Base-by-base conservation (phyloP, 2,113 vertebrate species). In the Riparia riparia region DNA sequence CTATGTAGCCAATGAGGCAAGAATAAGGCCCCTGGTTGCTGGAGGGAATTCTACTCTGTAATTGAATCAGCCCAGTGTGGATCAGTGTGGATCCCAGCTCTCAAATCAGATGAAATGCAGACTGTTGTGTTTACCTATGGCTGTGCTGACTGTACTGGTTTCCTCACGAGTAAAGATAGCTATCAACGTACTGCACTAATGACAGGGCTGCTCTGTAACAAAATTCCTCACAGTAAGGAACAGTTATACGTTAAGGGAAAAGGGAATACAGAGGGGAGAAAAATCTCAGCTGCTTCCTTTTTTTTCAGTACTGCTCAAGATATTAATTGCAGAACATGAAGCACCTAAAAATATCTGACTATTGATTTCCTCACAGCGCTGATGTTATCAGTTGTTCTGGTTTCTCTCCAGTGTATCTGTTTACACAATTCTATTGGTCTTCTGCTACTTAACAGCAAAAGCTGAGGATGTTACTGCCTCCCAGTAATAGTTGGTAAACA, bases 321-420 rank as follows among this genome's bases (percentile, higher is more conserved):
- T 34, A 78, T 85, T 91, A 83, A 94, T 68, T 89, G 78, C 77
- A 86, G 90, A 81, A 94, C 74, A 86, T 78, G 54, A 97, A 50
- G 71, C 31, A 71, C 39, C 60, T 81, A 86, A 88, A 95, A 94
- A 88, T 89, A 92, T 81, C 88, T 77, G 76, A 63, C 56, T 95
- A 88, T 71, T 90, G 68, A 88, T 92, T 95, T 88, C 56, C 79
- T 78, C 72, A 41, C 50, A 71, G 64, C 44, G 42, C 92, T 86
- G 82, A 81, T 70, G 56, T 25, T 84, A 60, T 57, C 68, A 47
- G 26, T 54, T 83, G 37, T 20, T 42, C 34, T 93, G 0, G 0
- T 79, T 92, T 92, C 79, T 57, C 71, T 80, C 54, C 63, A 65
- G 37, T 18, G 20, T 66, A 58, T 80, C 82, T 49, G 10, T 66